Evolutionary conservation across 2,797 vertebrate genomes (phyloP).

Genomic region (Mareca penelope): DNA sequence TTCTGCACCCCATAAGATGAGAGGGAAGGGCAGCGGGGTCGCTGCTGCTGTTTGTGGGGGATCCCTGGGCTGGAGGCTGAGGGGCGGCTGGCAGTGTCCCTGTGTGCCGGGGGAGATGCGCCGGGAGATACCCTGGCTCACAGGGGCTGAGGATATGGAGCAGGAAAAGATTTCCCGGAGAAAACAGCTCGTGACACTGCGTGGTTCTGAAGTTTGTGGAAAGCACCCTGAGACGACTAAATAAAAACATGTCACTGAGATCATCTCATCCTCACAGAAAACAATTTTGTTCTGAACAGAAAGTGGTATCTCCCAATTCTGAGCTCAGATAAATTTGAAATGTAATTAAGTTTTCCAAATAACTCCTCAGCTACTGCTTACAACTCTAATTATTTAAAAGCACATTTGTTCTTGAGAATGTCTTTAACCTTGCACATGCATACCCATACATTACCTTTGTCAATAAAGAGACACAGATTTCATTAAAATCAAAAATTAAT

Average conservation of each 20-base stretch:
- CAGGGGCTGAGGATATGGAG: neutral
- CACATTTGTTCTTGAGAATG: neutral
- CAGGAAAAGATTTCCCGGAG: neutral
- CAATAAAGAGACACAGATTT: neutral
- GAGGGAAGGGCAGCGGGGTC: neutral
- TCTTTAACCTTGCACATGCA: neutral
- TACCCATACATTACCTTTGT: neutral
- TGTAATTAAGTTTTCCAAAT: neutral
- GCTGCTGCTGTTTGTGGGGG: neutral
- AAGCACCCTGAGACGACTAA: constrained; percentile 8
- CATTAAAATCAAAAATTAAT: neutral
- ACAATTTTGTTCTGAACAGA: neutral
- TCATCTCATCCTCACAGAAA: neutral
- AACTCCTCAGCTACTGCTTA: neutral
- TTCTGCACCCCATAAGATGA: neutral
- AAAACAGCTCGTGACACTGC: constrained; percentile 7
- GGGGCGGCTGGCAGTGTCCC: neutral
- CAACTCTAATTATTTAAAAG: neutral
- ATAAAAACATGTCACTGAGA: neutral
- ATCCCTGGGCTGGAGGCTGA: neutral
- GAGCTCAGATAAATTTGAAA: neutral
- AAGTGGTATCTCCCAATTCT: neutral
- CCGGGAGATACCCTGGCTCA: neutral
- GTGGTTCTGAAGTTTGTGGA: constrained; percentile 22
- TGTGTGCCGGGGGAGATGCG: constrained; percentile 43